Evolutionary conservation across 1,140 invertebrate genomes (phyloP).

Genomic region (Zaprionus taronus): DNA sequence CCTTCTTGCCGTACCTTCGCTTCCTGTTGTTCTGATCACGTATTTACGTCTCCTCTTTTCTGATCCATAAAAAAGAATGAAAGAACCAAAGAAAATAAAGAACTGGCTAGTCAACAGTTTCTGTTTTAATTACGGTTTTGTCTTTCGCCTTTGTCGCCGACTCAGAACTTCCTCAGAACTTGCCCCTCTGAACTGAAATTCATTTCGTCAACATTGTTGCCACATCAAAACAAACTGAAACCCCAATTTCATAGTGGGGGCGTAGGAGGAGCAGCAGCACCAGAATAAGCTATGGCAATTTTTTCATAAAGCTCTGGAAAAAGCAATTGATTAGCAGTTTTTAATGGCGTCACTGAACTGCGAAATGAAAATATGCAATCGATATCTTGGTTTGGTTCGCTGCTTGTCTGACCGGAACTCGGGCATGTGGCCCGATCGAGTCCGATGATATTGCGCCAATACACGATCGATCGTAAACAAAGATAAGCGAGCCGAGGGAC

Average conservation of each 20-base stretch:
- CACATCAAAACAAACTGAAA: slow-evolving; percentile 36
- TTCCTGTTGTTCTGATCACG: slow-evolving; percentile 20
- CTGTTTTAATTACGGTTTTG: slow-evolving; percentile 9
- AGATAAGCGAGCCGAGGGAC: neutral
- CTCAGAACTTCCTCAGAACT: neutral
- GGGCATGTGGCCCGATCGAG: slow-evolving; percentile 12
- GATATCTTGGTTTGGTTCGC: slow-evolving; percentile 10
- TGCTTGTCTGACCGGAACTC: slow-evolving; percentile 22
- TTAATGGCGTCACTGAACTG: slow-evolving; percentile 65
- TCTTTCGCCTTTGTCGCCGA: slow-evolving; percentile 19
- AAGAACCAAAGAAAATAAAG: slow-evolving; percentile 14
- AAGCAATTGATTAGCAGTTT: slow-evolving; percentile 72
- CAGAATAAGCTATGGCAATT: slow-evolving; percentile 14
- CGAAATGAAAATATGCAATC: slow-evolving; percentile 39
- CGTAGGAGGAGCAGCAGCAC: slow-evolving; percentile 18
- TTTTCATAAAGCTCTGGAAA: slow-evolving; percentile 22
- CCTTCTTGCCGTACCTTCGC: neutral
- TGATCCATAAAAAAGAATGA: slow-evolving; percentile 6
- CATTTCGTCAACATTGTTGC: slow-evolving; percentile 39
- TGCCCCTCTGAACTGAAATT: neutral
- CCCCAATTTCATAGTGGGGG: neutral
- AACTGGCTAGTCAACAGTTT: slow-evolving; percentile 26
- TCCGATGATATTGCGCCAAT: slow-evolving; percentile 8
- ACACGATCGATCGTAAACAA: neutral
- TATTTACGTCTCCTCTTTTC: slow-evolving; percentile 25